phyloP scores from a whole-genome alignment of 2,113 vertebrate genomes.

The Sinosuthora webbiana region DNA sequence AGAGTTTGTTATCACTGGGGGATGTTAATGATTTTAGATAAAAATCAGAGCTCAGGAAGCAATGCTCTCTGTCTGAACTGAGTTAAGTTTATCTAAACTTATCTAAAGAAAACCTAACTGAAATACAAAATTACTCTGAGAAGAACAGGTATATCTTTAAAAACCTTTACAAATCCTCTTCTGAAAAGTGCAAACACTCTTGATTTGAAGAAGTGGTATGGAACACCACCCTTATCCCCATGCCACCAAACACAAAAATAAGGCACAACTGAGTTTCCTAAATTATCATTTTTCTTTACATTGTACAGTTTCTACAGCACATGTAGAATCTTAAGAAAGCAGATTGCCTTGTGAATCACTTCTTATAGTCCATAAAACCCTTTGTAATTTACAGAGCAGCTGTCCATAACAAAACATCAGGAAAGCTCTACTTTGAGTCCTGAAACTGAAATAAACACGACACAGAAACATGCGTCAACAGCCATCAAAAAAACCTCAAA shows the following conservation, averaged over 20 bases:
- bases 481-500: too few relatives aligned
- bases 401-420: too few relatives aligned
- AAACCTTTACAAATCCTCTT: background rate
- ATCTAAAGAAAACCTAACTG: slow-evolving; percentile 45
- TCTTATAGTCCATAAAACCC: too few relatives aligned
- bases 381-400: too few relatives aligned
- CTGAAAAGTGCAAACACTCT: background rate
- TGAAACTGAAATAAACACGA: too few relatives aligned
- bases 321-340: background rate
- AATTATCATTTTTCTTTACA: background rate
- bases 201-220: background rate
- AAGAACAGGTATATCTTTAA: background rate
- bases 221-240: background rate
- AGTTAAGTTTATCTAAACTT: slow-evolving; percentile 67
- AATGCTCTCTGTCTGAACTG: slow-evolving; percentile 53
- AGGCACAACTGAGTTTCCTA: background rate
- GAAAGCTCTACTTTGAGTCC: too few relatives aligned
- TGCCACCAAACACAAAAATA: background rate
- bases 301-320: background rate
- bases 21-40: slow-evolving; percentile 18
- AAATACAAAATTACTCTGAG: background rate
- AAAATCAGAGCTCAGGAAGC: slow-evolving; percentile 65
- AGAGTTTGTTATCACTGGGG: background rate
- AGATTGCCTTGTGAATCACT: too few relatives aligned
- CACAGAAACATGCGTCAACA: too few relatives aligned